phyloP scores from a whole-genome alignment of 2,797 vertebrate species.

The Craterocephalus amniculus region DNA sequence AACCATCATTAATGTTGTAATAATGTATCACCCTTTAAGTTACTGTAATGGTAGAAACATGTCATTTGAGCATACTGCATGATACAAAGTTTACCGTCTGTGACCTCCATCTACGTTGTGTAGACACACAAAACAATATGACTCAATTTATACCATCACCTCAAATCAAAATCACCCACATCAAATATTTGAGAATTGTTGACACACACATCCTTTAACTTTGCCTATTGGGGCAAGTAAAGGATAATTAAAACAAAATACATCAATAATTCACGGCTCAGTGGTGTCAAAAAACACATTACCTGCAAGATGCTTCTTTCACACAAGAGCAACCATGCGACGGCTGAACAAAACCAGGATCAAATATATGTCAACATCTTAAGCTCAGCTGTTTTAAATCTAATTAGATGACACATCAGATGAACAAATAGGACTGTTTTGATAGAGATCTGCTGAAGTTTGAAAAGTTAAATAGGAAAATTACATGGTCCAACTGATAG shows the following conservation, averaged over 20 bases:
- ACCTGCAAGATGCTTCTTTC: constrained; percentile 39
- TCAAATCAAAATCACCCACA: background rate
- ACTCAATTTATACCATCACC: background rate
- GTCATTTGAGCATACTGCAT: background rate
- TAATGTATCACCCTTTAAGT: background rate
- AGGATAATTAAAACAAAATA: constrained; percentile 48
- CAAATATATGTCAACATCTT: constrained; percentile 28
- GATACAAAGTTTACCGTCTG: constrained; percentile 1
- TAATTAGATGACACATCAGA: background rate
- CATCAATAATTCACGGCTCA: constrained; percentile 72
- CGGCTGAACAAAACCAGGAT: constrained; percentile 32
- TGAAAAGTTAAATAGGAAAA: constrained; percentile 6
- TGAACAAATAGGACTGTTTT: background rate
- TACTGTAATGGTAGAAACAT: background rate
- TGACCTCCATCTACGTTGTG: background rate
- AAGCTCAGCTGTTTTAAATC: constrained; percentile 4
- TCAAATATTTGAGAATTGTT: constrained; percentile 1
- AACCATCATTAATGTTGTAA: background rate
- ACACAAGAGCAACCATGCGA: constrained; percentile 23
- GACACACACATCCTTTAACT: background rate
- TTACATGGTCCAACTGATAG: too few species aligned
- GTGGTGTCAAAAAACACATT: constrained; percentile 50
- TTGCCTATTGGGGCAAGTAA: background rate
- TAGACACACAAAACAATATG: background rate
- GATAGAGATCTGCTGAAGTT: background rate